Evolutionary conservation across 1,140 invertebrate species (phyloP), one percentile per base, ranked within the genome.

Genomic region (Pinna nobilis): DNA sequence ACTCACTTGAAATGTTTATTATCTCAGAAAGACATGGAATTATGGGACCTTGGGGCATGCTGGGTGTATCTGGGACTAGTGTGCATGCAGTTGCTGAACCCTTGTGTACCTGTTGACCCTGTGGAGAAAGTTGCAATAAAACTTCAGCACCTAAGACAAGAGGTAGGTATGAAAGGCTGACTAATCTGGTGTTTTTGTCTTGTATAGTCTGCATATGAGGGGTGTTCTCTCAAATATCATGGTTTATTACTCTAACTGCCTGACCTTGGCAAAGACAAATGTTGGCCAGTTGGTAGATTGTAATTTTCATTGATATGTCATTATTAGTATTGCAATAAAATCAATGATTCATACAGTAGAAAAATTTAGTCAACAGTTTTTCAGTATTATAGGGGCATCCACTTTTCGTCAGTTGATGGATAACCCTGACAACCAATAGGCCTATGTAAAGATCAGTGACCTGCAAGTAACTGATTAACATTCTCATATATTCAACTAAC

Each of bases 51-150:
- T 37, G 86, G 86, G 20, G 35, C 57, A 55, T 73, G 64, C 1
- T 79, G 84, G 79, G 79, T 82, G 18, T 67, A 76, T 53, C 60
- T 84, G 13, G 85, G 84, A 39, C 60, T 82, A 44, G 51, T 83
- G 11, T 74, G 79, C 30, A 70, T 73, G 23, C 57, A 75, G 32
- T 61, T 87, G 23, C 53, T 86, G 50, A 77, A 76, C 23, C 87
- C 87, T 18, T 61, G 72, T 35, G 82, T 82, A 9, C 80, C 83
- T 53, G 83, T 88, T 9, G 88, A 89, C 74, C 88, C 88, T 18
- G 80, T 86, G 11, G 78, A 86, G 18, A 85, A 87, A 70, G 25
- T 77, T 9, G 53, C 65, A 3, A 71, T 88, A 1, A 86, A 86
- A 76, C 61, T 88, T 47, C 47, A 76, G 7, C 74, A 86, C 63